Evolutionary conservation across 2,888 invertebrate species (phyloP).

Genomic region (Caenorhabditis japonica): DNA sequence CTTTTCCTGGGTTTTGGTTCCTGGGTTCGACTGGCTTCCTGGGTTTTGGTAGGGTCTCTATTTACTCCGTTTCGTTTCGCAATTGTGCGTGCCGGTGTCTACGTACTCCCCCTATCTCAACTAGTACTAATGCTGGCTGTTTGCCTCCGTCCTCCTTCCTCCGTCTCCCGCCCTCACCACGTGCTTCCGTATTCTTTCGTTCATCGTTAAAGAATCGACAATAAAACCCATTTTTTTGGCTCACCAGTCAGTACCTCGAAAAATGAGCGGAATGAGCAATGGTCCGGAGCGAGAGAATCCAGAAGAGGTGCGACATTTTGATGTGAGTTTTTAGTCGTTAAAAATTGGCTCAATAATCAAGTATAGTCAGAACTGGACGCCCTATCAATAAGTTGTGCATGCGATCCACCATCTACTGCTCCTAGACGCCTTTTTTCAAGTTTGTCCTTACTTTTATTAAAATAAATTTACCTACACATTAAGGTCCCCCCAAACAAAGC

Average conservation of each 20-base stretch:
- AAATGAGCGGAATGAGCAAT: slow-evolving; percentile 8
- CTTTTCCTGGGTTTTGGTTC: too few relatives aligned
- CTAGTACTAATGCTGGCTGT: slow-evolving; percentile 37
- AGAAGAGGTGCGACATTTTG: slow-evolving; percentile 14
- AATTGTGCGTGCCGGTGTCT: slow-evolving; percentile 23
- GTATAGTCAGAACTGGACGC: slow-evolving; percentile 19
- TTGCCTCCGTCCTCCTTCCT: slow-evolving; percentile 16
- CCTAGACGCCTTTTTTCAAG: slow-evolving; percentile 31
- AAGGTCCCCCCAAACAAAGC: slow-evolving; percentile 29
- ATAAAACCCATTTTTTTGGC: slow-evolving; percentile 1
- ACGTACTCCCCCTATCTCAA: slow-evolving; percentile 20
- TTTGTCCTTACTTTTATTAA: neutral
- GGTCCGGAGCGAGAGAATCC: slow-evolving; percentile 29
- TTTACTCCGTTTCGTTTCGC: too few relatives aligned
- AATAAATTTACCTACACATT: neutral
- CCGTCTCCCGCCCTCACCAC: too few relatives aligned
- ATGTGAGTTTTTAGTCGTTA: slow-evolving; percentile 17
- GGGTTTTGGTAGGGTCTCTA: too few relatives aligned
- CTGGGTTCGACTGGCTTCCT: too few relatives aligned
- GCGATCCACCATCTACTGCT: slow-evolving; percentile 20
- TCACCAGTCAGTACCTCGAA: neutral
- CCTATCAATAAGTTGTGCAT: slow-evolving; percentile 22
- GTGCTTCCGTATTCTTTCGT: slow-evolving; percentile 29
- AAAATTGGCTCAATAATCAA: too few relatives aligned
- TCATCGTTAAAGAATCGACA: slow-evolving; percentile 23